Base-by-base conservation (phyloP, 2,113 vertebrate genomes). In the Hucho hucho region DNA sequence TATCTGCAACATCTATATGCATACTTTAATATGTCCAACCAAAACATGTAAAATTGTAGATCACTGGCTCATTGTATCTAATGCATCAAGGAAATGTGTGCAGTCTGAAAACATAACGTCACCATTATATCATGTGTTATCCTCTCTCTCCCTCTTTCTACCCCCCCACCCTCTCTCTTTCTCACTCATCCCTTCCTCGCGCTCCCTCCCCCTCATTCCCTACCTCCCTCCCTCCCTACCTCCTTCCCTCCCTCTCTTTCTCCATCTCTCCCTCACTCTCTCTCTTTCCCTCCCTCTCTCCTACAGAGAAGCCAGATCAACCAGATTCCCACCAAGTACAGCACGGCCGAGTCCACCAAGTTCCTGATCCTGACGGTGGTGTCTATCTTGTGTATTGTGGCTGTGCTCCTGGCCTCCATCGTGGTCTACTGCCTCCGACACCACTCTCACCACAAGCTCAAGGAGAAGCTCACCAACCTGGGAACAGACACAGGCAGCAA, bases 351-450 rank as follows among this genome's bases (percentile, higher is more conserved):
- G 77, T 96, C 97, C 0, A 91, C 96, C 83, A 97, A 96, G 93
- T 99, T 96, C 89, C 89, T 96, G 0, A 82, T 95, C 66, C 94
- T 99, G 82, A 97, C 97, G 0, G 92, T 98, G 2, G 91, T 97
- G 77, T 97, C 96, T 70, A 89, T 96, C 43, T 89, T 94, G 64
- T 96, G 95, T 92, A 97, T 98, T 78, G 80, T 89, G 2, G 93
- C 89, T n/a, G 94, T 99, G 67, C 92, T 98, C 78, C 88, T 94
- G 86, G 95, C 94, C n/a, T 96, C 97, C 25, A 94, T 90, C 4
- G 88, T 94, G 76, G 81, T 94, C 79, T 97, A 97, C 87, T 98
- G 96, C 88, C 90, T 98, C 43, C 95, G 97, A 24, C 95, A 98
- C 79, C 91, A 92, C 79, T 95, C 96, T 6, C 96, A 95, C 86